A percentile compares a stretch with the other conserved stretches of the same genome.
Evolutionary conservation across 2,888 invertebrate species (phyloP).

Genomic region (Desoria tigrina): DNA sequence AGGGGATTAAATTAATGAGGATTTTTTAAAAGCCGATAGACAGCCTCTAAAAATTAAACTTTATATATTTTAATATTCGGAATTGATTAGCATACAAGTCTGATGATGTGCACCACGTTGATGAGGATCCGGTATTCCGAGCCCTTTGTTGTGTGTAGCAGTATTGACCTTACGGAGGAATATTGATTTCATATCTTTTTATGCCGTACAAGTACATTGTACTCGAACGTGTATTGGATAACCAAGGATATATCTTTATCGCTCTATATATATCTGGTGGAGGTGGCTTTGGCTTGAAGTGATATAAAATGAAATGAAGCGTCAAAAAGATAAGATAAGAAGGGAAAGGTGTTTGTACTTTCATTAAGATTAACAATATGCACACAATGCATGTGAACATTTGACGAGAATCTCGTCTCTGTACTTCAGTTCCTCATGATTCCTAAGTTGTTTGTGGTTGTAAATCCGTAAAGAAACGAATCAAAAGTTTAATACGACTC

Average conservation of each 20-base stretch:
- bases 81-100: not conserved
- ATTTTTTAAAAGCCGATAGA: not conserved
- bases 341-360: not conserved
- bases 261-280: too few species aligned
- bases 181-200: too few species aligned
- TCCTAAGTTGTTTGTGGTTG: not conserved
- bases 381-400: too few species aligned
- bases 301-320: too few species aligned
- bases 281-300: too few species aligned
- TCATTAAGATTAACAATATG: not conserved
- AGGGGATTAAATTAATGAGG: too few species aligned
- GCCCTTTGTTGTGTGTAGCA: too few species aligned
- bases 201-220: too few species aligned
- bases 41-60: not conserved
- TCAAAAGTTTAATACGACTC: not conserved
- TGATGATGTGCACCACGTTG: not conserved
- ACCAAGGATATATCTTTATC: too few species aligned
- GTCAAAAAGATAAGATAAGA: not conserved
- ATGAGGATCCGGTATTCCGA: not conserved
- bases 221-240: too few species aligned
- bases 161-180: too few species aligned
- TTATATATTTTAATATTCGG: slow-evolving; percentile 15
- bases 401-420: too few species aligned
- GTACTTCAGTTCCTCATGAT: not conserved
- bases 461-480: not conserved